Evolutionary conservation across 2,888 invertebrate species (phyloP).

Genomic region (Diachrysia chrysitis): DNA sequence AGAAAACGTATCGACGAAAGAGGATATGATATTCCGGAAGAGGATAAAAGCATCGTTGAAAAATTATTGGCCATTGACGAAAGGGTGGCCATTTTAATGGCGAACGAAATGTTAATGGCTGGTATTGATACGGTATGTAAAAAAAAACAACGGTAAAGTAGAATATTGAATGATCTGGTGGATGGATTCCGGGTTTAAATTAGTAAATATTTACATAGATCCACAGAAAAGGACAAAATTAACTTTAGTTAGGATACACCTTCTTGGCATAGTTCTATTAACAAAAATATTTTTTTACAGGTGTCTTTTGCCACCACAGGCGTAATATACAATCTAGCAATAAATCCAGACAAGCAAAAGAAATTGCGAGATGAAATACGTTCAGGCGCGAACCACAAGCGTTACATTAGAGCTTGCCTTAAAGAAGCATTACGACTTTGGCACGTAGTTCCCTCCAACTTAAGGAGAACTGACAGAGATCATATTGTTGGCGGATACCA

Average conservation of each 20-base stretch:
- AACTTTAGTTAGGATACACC: background rate
- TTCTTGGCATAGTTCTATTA: background rate
- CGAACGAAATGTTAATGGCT: constrained; percentile 91
- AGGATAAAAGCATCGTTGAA: constrained; percentile 90
- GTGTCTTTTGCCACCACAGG: constrained; percentile 79
- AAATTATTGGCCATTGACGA: constrained; percentile 90
- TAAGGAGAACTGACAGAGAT: constrained; percentile 78
- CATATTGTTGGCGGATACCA: constrained; percentile 80
- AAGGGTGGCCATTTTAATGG: constrained; percentile 91
- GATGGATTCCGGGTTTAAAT: too few species aligned
- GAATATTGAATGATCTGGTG: too few species aligned
- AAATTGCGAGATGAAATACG: constrained; percentile 79
- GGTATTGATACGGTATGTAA: constrained; percentile 92
- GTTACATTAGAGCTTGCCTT: constrained; percentile 90
- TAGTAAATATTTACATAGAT: too few species aligned
- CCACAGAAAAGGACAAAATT: too few species aligned
- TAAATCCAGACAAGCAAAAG: constrained; percentile 86
- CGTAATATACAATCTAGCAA: constrained; percentile 88
- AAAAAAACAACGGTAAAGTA: background rate
- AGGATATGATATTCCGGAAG: constrained; percentile 75
- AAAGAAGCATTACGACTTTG: constrained; percentile 89
- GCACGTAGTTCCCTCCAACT: constrained; percentile 78
- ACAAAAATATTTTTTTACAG: constrained; percentile 64
- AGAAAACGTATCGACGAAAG: constrained; percentile 71
- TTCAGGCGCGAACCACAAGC: constrained; percentile 64